Conservation (phyloP, 2,888 invertebrate species). For the Hololepta plana region DNA sequence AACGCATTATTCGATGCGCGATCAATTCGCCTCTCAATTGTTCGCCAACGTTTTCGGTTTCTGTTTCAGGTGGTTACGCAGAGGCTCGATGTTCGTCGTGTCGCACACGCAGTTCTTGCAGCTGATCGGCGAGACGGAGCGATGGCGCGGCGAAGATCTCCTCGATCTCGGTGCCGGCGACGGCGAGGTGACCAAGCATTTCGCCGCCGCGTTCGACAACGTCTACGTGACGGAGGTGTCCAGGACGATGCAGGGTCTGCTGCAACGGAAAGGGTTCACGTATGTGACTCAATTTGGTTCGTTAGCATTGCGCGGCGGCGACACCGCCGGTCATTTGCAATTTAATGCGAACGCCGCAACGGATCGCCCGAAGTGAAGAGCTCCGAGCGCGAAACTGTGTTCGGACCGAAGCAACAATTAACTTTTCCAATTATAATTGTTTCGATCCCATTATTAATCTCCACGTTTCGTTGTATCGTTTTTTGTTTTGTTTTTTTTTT, state of each 20-base stretch:
- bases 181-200: conserved; percentile 74
- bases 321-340: neutral
- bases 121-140: conserved; percentile 25
- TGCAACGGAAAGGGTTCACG: conserved; percentile 60
- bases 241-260: conserved; percentile 65
- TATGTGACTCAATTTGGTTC: no score
- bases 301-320: no score
- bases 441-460: no score
- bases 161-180: conserved; percentile 93
- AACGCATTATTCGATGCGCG: no score
- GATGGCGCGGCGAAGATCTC: conserved; percentile 31
- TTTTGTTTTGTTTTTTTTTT: no score
- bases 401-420: no score
- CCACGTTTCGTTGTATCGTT: no score
- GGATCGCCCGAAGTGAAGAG: no score
- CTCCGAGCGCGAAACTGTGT: no score
- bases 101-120: conserved; percentile 63
- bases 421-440: no score
- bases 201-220: conserved; percentile 52
- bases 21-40: neutral
- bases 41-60: conserved; percentile 6
- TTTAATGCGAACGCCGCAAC: no score
- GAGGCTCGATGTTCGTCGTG: conserved; percentile 95
- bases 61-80: conserved; percentile 51
- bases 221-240: conserved; percentile 88